These are phyloP conservation scores for Cheilosia vernalis DNA, from an alignment of 2,888 invertebrate species.

Conservation along the genomic window DNA sequence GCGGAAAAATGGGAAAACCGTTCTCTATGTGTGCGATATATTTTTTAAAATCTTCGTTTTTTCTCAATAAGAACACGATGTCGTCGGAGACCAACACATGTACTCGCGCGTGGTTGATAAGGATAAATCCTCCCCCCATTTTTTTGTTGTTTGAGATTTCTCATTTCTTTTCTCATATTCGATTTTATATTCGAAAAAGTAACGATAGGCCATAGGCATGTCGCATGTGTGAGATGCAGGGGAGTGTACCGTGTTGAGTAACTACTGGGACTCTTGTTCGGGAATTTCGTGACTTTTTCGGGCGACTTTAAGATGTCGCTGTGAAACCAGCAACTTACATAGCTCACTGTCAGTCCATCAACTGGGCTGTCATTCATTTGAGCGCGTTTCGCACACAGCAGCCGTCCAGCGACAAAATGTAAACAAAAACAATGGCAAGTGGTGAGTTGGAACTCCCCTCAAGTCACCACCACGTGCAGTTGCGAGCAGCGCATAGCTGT, in stretches of 20 bases:
- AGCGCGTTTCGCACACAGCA: background rate
- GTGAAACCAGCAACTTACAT: background rate
- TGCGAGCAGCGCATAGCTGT: background rate
- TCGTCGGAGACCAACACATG: slow-evolving; percentile 68
- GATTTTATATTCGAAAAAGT: slow-evolving; percentile 74
- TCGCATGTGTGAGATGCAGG: slow-evolving; percentile 40
- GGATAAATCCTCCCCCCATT: slow-evolving; percentile 72
- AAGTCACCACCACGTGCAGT: slow-evolving; percentile 50
- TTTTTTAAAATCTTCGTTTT: slow-evolving; percentile 57
- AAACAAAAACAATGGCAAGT: slow-evolving; percentile 55
- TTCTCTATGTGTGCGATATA: slow-evolving; percentile 65
- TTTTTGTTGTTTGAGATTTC: slow-evolving; percentile 61
- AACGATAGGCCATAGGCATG: slow-evolving; percentile 47
- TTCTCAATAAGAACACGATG: slow-evolving; percentile 46
- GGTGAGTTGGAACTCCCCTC: slow-evolving; percentile 38
- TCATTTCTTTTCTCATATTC: slow-evolving; percentile 71
- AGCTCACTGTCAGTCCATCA: background rate
- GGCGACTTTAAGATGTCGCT: background rate
- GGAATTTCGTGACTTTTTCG: slow-evolving; percentile 53
- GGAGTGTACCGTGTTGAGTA: slow-evolving; percentile 13
- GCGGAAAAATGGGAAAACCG: slow-evolving; percentile 58
- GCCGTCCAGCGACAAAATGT: slow-evolving; percentile 22
- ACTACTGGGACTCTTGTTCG: slow-evolving; percentile 73
- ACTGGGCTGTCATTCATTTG: background rate
- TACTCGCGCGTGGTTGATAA: slow-evolving; percentile 70